A percentile compares a stretch with the other conserved stretches of the same genome.
These are phyloP conservation scores for Leptopterna dolabrata DNA, from an alignment of 2,888 invertebrate genomes.

Conservation along the genomic window DNA sequence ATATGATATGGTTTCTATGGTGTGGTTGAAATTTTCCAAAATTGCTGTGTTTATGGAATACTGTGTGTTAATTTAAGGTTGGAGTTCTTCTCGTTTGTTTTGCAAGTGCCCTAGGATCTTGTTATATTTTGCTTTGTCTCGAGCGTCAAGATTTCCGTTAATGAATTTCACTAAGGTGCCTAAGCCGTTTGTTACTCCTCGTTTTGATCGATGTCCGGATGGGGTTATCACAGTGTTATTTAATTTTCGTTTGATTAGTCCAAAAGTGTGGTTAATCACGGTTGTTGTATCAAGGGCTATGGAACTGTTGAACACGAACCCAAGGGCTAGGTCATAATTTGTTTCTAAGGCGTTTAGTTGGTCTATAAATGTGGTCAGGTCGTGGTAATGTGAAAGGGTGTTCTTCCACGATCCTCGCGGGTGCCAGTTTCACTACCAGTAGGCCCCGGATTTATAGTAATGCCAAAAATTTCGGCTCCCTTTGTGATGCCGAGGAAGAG, in stretches of 20 bases:
- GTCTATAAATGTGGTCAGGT: background rate
- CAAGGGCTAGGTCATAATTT: background rate
- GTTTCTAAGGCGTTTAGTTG: background rate
- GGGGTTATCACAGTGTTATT: background rate
- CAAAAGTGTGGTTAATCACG: background rate
- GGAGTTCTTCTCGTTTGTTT: background rate
- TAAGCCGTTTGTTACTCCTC: slow-evolving; percentile 17
- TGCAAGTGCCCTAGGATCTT: background rate
- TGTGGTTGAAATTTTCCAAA: background rate
- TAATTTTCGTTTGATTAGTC: background rate
- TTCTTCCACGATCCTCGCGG: background rate
- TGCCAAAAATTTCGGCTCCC: too few relatives aligned
- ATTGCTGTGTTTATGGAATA: background rate
- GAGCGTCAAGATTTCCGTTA: slow-evolving; percentile 16
- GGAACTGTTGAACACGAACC: background rate
- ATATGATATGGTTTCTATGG: too few relatives aligned
- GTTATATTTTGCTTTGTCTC: background rate
- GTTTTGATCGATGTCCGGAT: background rate
- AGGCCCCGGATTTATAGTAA: background rate
- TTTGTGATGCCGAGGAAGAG: too few relatives aligned
- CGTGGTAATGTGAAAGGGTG: background rate
- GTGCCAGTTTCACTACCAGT: background rate
- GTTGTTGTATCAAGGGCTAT: background rate
- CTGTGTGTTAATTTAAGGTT: background rate
- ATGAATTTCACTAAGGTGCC: slow-evolving; percentile 14